phyloP scores from a whole-genome alignment of 2,888 invertebrate species.

The Bruchidius siliquastri region DNA sequence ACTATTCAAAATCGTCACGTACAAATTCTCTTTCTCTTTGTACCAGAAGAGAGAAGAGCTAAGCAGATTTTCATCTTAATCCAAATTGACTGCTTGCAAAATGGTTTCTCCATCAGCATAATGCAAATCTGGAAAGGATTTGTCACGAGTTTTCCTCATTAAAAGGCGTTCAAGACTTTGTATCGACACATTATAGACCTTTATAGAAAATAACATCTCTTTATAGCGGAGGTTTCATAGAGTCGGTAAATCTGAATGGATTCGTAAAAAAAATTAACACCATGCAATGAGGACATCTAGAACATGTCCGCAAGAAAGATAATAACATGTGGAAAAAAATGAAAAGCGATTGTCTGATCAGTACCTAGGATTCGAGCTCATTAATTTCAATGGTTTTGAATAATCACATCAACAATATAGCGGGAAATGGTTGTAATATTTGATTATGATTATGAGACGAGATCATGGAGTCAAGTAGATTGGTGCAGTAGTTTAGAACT shows the following conservation, averaged over 20 bases:
- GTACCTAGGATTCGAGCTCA: too few species aligned
- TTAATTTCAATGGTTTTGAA: too few species aligned
- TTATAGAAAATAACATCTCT: not conserved
- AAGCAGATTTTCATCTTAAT: not conserved
- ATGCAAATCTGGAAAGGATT: not conserved
- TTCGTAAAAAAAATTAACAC: too few species aligned
- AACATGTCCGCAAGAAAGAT: too few species aligned
- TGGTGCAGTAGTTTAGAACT: too few species aligned
- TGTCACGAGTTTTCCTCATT: not conserved
- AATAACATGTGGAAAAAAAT: too few species aligned
- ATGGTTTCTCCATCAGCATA: not conserved
- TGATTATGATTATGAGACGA: too few species aligned
- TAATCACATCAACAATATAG: too few species aligned
- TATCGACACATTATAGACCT: not conserved
- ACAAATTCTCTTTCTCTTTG: not conserved
- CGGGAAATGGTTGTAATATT: too few species aligned
- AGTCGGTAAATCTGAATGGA: not conserved
- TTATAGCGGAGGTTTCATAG: not conserved
- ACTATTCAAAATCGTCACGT: not conserved
- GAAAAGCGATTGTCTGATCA: too few species aligned
- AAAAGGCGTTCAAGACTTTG: not conserved
- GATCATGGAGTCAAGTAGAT: too few species aligned
- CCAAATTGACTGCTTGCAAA: not conserved
- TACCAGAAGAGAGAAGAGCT: not conserved
- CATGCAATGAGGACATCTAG: too few species aligned